Evolutionary conservation across 2,113 vertebrate species (phyloP).

Genomic region (Coreoperca whiteheadi): DNA sequence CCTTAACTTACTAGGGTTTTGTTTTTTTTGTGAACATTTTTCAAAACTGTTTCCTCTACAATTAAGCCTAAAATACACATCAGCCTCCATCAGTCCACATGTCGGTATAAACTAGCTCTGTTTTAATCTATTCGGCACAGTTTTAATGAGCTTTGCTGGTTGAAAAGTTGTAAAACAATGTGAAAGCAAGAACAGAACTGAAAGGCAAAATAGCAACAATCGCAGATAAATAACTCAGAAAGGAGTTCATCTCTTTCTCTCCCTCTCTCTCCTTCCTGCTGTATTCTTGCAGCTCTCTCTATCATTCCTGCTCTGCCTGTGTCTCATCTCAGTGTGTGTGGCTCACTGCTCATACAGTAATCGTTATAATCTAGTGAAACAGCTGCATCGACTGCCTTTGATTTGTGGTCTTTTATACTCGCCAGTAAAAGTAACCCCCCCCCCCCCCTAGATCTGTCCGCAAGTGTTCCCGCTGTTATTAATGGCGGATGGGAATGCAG

Average conservation of each 20-base stretch:
- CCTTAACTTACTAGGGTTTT: no score
- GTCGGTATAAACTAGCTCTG: neutral
- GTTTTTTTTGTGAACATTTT: no score
- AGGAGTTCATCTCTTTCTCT: neutral
- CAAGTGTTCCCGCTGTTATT: constrained; percentile 62
- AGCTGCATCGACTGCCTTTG: constrained; percentile 64
- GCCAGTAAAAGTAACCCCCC: constrained; percentile 48
- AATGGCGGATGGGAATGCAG: constrained; percentile 52
- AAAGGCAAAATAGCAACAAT: neutral
- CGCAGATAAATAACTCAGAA: neutral
- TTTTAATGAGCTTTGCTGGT: neutral
- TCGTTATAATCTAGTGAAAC: constrained; percentile 61
- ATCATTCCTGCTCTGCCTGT: constrained; percentile 12
- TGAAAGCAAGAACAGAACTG: neutral
- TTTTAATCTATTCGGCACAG: no score
- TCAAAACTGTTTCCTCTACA: no score
- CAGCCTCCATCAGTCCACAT: neutral
- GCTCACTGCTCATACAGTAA: constrained; percentile 40
- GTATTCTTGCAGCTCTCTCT: neutral
- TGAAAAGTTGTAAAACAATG: neutral
- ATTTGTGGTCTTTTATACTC: constrained; percentile 69
- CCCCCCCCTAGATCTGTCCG: constrained; percentile 35
- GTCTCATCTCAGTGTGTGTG: constrained; percentile 1
- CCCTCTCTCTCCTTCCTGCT: neutral
- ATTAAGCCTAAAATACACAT: no score